Base-by-base conservation (phyloP, 2,797 vertebrate genomes). In the Gymnopithys bicolor region DNA sequence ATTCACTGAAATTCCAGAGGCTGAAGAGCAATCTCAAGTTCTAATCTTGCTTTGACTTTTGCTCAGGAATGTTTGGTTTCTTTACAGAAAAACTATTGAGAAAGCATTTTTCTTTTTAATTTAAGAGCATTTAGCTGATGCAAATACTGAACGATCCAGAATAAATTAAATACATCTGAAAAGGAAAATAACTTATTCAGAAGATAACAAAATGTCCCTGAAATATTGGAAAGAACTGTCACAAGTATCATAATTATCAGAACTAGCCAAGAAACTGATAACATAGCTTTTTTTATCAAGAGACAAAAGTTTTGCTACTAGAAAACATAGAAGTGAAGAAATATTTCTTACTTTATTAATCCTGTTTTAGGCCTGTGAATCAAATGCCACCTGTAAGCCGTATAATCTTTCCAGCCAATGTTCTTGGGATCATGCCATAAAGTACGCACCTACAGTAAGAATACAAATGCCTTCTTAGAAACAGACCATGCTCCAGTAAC, bases 391-490 rank as follows among this genome's bases (percentile, higher is more conserved):
- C 99, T 98, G 96, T 99, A 99, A 52, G 99, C 99, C 2, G 99
- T 99, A 93, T 99, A 99, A 97, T 99, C 99, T 91, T 99, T 99
- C 99, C 99, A 99, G 49, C 99, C 99, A 30, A 99, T 98, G 90
- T 99, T 99, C 96, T 99, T 99, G 62, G 99, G 99, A 97, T 99
- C 99, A 2, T 99, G 99, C 99, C 99, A 99, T 78, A 99, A 93
- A 7, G 99, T 99, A 19, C 98, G 98, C 32, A 99, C 99, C 99
- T 99, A 85, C 68, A 83, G 19, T 3, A 71, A 75, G 53, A 94
- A 94, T 30, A 95, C 13, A 93, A 84, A 89, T 3, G 6, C 8
- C 17, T 32, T 64, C 46, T 94, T 87, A 89, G 70, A 79, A 94
- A 89, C 51, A 90, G 43, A 19, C 9, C 0, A 0, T 43, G 33